Evolutionary conservation across 1,140 invertebrate species (phyloP), one percentile per base, ranked within the genome.

Genomic region (Manduca sexta): DNA sequence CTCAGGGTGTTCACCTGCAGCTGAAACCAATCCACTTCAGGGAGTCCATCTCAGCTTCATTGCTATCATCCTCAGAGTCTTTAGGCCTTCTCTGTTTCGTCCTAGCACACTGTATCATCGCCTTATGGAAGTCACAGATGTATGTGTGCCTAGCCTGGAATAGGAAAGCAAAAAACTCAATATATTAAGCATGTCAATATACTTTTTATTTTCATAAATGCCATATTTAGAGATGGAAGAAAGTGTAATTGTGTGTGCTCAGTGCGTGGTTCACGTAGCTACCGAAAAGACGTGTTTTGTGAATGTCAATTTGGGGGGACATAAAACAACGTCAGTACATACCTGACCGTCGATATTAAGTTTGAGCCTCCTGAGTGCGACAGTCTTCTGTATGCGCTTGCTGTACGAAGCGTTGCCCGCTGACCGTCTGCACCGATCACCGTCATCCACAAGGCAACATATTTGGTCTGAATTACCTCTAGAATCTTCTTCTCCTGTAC

Each of bases 391-490:
- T 65, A 99, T 97, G 57, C 96, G 90, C 79, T 98, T 98, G 83
- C 95, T 97, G 84, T 98, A 99, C 33, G 95, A 95, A 51, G 97
- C 97, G 88, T 98, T 98, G 41, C 97, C 97, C 60, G 97, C 96
- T 38, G 92, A 89, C 67, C 94, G 90, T 52, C 90, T 89, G 86
- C 97, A 99, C 47, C 95, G 88, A 47, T 94, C 92, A 53, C 91
- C 91, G 69, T 96, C 94, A 85, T 98, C 97, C 60, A 98, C 90
- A 48, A 98, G 88, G 87, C 97, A 98, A 88, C 97, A 98, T 58
- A 95, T 93, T 88, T 97, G 95, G 72, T 97, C 95, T 26, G 91
- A 90, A 63, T 92, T 91, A 47, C 93, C 93, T 63, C 93, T 87
- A 44, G 93, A 95, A 86, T 95, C 94, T 87, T 95, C 94, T 87